Evolutionary conservation across 2,797 vertebrate species (phyloP).

Genomic region (Vireo griseus): DNA sequence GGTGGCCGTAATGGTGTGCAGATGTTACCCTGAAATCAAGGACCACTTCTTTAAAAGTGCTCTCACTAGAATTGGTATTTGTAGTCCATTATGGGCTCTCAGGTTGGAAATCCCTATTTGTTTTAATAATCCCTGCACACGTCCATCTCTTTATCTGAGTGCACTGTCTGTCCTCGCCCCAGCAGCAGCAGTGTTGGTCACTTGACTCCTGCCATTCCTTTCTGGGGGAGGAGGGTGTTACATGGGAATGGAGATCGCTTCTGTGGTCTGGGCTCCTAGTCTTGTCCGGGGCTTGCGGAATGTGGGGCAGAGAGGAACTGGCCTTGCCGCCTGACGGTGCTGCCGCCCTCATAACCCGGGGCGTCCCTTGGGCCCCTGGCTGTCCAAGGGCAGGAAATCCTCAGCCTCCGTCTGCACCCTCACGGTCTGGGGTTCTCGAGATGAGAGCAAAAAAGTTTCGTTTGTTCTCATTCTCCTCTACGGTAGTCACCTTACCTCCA

Average conservation of each 20-base stretch:
- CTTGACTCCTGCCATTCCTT: not conserved
- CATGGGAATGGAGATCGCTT: not conserved
- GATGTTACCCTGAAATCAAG: not conserved
- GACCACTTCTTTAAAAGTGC: not conserved
- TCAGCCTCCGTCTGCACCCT: not conserved
- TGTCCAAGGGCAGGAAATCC: not conserved
- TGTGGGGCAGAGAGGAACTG: not conserved
- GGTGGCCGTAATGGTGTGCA: not conserved
- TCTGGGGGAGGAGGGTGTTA: not conserved
- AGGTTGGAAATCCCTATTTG: conserved; percentile 10
- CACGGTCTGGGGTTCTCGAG: not conserved
- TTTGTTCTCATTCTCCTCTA: not conserved
- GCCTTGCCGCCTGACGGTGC: not conserved
- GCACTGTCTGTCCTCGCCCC: not conserved
- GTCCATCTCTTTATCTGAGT: not conserved
- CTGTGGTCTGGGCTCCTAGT: not conserved
- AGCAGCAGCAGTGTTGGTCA: not conserved
- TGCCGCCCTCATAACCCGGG: not conserved
- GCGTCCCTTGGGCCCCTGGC: not conserved
- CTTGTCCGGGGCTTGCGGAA: not conserved
- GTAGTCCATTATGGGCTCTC: conserved; percentile 24
- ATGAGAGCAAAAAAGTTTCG: not conserved
- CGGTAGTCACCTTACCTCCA: not conserved
- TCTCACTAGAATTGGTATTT: conserved; percentile 13
- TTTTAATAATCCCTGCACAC: conserved; percentile 26